Conservation (phyloP, 2,888 invertebrate species). For the Tetranychus piercei region DNA sequence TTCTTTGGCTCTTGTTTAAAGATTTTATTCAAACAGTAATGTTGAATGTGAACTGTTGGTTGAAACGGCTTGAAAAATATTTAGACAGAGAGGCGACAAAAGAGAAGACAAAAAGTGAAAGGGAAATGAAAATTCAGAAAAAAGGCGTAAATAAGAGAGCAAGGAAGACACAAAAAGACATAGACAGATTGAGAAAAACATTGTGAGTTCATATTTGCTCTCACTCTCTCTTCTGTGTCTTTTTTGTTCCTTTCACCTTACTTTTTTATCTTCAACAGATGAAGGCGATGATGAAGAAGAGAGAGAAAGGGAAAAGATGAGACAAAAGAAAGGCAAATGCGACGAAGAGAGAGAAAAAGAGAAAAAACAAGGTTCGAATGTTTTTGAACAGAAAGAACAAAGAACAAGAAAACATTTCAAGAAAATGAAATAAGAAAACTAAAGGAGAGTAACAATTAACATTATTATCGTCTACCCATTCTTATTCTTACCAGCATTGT, state of each 20-base stretch:
- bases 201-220: not conserved
- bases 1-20: no score
- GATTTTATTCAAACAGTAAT: no score
- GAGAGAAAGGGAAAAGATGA: constrained; percentile 3
- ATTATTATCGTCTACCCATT: not conserved
- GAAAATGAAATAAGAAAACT: not conserved
- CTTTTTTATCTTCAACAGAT: not conserved
- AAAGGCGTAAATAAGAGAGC: not conserved
- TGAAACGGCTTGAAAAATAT: not conserved
- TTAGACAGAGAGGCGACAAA: not conserved
- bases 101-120: not conserved
- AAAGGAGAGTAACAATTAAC: not conserved
- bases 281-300: not conserved
- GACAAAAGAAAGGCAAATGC: not conserved
- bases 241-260: not conserved
- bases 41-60: no score
- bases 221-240: not conserved
- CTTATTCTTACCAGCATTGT: not conserved
- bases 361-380: not conserved
- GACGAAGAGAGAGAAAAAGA: not conserved
- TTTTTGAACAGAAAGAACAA: constrained; percentile 1
- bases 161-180: not conserved
- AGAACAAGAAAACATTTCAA: not conserved
- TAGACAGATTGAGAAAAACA: not conserved
- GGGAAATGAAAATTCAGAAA: not conserved